Conservation (phyloP, 2,113 vertebrate genomes). For the Tetraodon nigroviridis region DNA sequence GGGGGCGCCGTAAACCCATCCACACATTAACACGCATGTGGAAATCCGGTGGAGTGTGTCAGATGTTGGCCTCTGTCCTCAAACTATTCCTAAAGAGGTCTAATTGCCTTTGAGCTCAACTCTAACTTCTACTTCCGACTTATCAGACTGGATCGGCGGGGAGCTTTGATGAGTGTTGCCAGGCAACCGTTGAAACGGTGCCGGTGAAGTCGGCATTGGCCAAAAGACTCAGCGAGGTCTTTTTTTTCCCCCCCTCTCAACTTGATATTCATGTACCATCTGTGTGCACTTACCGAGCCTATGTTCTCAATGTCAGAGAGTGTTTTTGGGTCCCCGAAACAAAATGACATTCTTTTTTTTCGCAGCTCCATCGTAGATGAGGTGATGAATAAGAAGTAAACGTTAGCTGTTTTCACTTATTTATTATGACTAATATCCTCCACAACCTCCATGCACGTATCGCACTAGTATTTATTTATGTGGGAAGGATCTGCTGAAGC, state of each 20-base stretch:
- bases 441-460: slow-evolving; percentile 28
- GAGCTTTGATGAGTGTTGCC: slow-evolving; percentile 67
- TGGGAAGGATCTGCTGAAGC: slow-evolving; percentile 33
- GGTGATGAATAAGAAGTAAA: background rate
- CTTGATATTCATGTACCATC: slow-evolving; percentile 70
- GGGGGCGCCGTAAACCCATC: background rate
- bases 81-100: slow-evolving; percentile 9
- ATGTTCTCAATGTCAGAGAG: slow-evolving; percentile 53
- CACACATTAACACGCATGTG: background rate
- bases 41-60: background rate
- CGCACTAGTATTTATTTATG: slow-evolving; percentile 44
- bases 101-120: slow-evolving; percentile 37
- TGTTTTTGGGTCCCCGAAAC: slow-evolving; percentile 35
- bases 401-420: slow-evolving; percentile 3
- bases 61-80: slow-evolving; percentile 5
- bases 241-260: slow-evolving; percentile 46
- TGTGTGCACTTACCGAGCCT: slow-evolving; percentile 56
- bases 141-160: slow-evolving; percentile 30
- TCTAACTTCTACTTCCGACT: slow-evolving; percentile 34
- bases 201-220: slow-evolving; percentile 54
- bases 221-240: slow-evolving; percentile 46
- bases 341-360: slow-evolving; percentile 40
- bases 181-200: slow-evolving; percentile 67
- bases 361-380: background rate
- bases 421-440: slow-evolving; percentile 29